Conservation (phyloP, 2,888 invertebrate species). For the Callinectes sapidus region DNA sequence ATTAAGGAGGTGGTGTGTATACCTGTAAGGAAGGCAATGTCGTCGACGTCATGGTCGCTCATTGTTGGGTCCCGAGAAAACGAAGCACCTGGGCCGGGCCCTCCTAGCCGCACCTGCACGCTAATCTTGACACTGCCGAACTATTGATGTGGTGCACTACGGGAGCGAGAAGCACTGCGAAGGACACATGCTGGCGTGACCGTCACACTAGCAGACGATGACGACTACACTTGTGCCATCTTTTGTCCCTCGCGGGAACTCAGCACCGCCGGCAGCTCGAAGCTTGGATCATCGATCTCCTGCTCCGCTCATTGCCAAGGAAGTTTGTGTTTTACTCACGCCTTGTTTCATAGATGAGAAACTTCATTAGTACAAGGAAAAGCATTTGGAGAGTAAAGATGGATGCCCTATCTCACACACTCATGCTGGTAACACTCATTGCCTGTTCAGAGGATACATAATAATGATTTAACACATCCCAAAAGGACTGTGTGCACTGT, state of each 20-base stretch:
- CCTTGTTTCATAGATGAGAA: neutral
- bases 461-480: too few relatives aligned
- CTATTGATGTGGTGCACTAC: neutral
- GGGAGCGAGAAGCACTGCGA: neutral
- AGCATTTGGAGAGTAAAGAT: neutral
- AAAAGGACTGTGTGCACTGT: too few relatives aligned
- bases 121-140: constrained; percentile 43
- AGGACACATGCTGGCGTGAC: neutral
- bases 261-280: neutral
- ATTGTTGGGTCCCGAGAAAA: constrained; percentile 71
- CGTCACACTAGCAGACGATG: neutral
- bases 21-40: constrained; percentile 73
- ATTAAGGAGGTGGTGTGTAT: neutral
- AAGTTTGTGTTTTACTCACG: neutral
- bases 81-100: constrained; percentile 57
- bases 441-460: too few relatives aligned
- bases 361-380: neutral
- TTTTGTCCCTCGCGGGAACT: neutral
- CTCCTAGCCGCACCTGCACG: constrained; percentile 58
- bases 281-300: neutral
- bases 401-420: neutral
- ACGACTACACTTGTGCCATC: neutral
- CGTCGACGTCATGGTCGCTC: constrained; percentile 73
- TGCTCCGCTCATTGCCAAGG: neutral
- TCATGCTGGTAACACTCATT: too few relatives aligned